Evolutionary conservation across 2,797 vertebrate genomes (phyloP).

Genomic region (Darevskia mixta): DNA sequence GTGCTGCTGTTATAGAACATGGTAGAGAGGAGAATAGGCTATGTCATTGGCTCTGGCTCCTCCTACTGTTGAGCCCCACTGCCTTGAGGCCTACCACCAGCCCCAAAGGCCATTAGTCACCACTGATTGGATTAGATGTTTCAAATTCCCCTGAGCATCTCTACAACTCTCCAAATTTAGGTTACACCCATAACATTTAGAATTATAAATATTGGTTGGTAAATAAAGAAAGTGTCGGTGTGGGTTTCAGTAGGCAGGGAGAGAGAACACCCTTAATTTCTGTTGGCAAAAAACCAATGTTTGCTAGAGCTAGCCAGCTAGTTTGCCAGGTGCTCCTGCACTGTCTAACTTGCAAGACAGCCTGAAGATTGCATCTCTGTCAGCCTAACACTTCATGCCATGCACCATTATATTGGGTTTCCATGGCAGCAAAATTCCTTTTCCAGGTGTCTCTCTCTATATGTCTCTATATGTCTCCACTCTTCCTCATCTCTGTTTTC

Average conservation of each 20-base stretch:
- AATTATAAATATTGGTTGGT: not conserved
- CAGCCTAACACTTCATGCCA: conserved; percentile 16
- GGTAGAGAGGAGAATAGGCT: no score
- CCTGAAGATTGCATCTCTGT: conserved; percentile 4
- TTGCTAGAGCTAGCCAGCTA: not conserved
- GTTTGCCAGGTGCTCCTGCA: not conserved
- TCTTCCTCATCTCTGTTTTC: conserved; percentile 23
- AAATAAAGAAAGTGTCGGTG: no score
- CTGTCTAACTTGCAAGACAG: conserved; percentile 1
- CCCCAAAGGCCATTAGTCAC: no score
- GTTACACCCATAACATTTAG: not conserved
- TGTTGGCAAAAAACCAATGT: not conserved
- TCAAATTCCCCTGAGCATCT: not conserved
- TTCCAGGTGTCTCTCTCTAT: conserved; percentile 15
- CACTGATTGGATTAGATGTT: not conserved
- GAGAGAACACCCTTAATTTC: not conserved
- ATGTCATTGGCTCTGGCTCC: no score
- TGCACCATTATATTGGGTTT: conserved; percentile 32
- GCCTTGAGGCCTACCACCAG: no score
- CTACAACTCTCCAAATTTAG: not conserved
- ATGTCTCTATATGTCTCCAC: not conserved
- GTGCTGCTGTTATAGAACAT: no score
- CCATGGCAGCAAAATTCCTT: conserved; percentile 36
- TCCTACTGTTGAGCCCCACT: no score
- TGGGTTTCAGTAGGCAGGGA: not conserved